Evolutionary conservation across 2,113 vertebrate species (phyloP), one percentile per base, ranked within the genome.

Genomic region (Chaenocephalus aceratus): DNA sequence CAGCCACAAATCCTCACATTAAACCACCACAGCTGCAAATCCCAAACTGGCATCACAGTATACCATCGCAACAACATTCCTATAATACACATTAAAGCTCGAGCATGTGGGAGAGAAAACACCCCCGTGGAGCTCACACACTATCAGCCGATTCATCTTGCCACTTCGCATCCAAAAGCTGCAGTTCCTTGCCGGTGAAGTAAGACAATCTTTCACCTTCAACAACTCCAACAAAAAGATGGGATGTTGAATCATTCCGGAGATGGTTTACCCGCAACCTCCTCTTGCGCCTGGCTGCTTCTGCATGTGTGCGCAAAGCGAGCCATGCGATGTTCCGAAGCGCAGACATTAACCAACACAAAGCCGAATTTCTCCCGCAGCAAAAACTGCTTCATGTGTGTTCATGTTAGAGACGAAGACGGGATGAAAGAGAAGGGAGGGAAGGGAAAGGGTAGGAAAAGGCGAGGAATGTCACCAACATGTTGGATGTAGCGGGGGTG

Each of bases 391-490:
- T 83, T 71, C 79, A 51, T 64, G 62, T 48, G 72, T 36, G 74
- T 30, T 56, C 15, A 8, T 11, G 34, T 60, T 34, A 10, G 23
- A 65, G 10, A 36, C 46, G 23, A 46, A 60, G 52, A 66, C 8
- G 1, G 10, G 13, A 77, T 48, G 34, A 51, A 52, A 46, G 45
- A 65, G 41, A 74, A 49, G 58, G 11, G 41, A 74, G 53, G 65
- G 11, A 7, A 72, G 13, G 41, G 36, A 44, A 52, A 44, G 74
- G 46, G 21, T 56, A 11, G 45, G 46, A 68, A 23, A 63, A 30
- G 46, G 48, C 30, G 48, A 77, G 56, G 64, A 78, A 72, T 82
- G 84, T 75, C 73, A 73, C 49, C 79, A 76, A 86, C 71, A 80
- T 75, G 75, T 80, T 23, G 16, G 61, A 72, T 61, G 49, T 6